Conservation (phyloP, 1,140 invertebrate species). For the Magallana angulata region DNA sequence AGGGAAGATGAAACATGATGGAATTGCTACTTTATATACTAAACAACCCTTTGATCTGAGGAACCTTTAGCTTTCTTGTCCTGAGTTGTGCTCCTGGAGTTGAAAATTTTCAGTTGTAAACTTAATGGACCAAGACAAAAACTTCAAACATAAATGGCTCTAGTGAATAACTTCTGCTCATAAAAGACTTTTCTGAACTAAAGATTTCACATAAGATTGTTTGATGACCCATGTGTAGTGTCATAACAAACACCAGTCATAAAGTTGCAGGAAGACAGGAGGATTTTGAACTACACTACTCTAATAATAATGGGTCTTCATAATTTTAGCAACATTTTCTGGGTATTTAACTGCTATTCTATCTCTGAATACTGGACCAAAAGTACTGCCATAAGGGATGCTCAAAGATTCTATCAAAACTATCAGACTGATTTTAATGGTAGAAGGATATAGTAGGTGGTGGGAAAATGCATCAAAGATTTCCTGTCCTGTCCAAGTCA, state of each 20-base stretch:
- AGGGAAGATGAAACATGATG: not conserved
- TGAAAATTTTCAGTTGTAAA: not conserved
- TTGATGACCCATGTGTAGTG: not conserved
- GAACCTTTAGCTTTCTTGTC: not conserved
- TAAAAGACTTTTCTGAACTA: not conserved
- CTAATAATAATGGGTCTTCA: too few relatives aligned
- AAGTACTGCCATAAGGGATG: too few relatives aligned
- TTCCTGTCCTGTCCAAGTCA: not conserved
- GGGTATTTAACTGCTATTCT: too few relatives aligned
- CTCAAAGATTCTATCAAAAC: too few relatives aligned
- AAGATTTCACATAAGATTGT: not conserved
- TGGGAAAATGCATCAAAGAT: not conserved
- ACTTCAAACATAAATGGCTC: not conserved
- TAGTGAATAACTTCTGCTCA: not conserved
- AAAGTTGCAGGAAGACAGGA: too few relatives aligned
- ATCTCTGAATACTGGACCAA: too few relatives aligned
- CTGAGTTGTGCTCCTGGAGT: not conserved
- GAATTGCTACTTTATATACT: not conserved
- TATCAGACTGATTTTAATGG: too few relatives aligned
- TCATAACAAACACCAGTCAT: not conserved
- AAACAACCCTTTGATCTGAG: not conserved
- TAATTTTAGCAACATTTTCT: too few relatives aligned
- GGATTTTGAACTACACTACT: too few relatives aligned
- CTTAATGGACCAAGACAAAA: slow-evolving; percentile 1
- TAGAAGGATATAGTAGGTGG: not conserved